Conservation (phyloP, 2,888 invertebrate genomes). For the Eristalis arbustorum region DNA sequence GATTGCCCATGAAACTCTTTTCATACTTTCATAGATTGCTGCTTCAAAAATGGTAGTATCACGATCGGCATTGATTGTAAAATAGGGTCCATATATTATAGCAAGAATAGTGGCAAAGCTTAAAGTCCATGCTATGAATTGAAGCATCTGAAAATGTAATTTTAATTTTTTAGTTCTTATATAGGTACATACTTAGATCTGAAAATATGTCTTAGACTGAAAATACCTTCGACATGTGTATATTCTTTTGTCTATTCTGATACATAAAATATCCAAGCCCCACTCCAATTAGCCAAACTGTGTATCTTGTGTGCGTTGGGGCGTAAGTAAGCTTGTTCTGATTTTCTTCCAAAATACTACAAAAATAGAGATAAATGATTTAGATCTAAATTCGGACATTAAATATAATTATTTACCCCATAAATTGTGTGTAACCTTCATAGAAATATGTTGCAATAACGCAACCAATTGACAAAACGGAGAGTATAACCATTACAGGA, state of each 20-base stretch:
- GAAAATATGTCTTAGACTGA: background rate
- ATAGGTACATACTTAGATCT: too few species aligned
- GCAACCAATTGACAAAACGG: conserved; percentile 75
- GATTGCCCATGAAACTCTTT: conserved; percentile 76
- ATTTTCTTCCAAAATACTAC: conserved; percentile 73
- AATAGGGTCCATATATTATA: conserved; percentile 77
- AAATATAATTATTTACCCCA: conserved; percentile 72
- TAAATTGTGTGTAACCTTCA: conserved; percentile 76
- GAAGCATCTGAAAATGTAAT: conserved; percentile 65
- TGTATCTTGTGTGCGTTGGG: conserved; percentile 78
- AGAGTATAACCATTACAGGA: conserved; percentile 74
- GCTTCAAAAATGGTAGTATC: conserved; percentile 74
- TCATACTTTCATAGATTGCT: conserved; percentile 77
- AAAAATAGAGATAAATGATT: background rate
- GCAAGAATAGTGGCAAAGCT: conserved; percentile 75
- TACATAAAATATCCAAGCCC: conserved; percentile 78
- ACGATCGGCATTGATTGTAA: conserved; percentile 74
- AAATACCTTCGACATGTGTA: conserved; percentile 73
- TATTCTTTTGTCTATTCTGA: conserved; percentile 72
- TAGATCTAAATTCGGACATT: conserved; percentile 22
- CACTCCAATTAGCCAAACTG: conserved; percentile 79
- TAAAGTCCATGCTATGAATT: conserved; percentile 76
- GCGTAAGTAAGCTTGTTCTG: conserved; percentile 76
- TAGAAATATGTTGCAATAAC: conserved; percentile 76
- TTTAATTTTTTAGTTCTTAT: conserved; percentile 65